Percentiles rank a stretch among this genome's conserved stretches.
phyloP scores from a whole-genome alignment of 2,797 vertebrate genomes.

The Malacoraja senta region DNA sequence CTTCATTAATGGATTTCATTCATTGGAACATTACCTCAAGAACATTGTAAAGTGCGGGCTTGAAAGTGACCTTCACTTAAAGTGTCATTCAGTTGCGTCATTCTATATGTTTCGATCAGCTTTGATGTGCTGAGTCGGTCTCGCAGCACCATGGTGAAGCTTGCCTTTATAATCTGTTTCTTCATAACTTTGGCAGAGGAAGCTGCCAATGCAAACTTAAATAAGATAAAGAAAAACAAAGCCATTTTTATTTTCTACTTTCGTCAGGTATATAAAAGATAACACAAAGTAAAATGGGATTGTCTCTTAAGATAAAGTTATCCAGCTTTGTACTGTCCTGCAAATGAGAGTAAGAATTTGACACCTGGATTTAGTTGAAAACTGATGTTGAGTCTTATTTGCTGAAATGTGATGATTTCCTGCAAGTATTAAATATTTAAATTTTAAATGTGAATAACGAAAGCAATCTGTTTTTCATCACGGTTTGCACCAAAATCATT shows the following conservation, averaged over 20 bases:
- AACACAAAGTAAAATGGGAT: not conserved
- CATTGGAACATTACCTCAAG: not conserved
- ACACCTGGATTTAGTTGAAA: not conserved
- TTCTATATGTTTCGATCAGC: not conserved
- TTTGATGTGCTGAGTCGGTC: not conserved
- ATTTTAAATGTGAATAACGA: not conserved
- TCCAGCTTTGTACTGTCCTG: not conserved
- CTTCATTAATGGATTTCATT: not conserved
- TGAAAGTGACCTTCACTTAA: not conserved
- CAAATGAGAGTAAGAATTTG: not conserved
- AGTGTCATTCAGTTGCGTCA: not conserved
- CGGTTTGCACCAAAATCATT: not conserved
- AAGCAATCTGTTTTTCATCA: not conserved
- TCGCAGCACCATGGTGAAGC: slow-evolving; percentile 12
- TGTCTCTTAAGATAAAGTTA: not conserved
- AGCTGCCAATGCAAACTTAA: slow-evolving; percentile 39
- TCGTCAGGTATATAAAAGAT: not conserved
- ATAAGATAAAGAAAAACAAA: slow-evolving; percentile 44
- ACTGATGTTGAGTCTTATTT: not conserved
- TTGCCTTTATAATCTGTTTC: slow-evolving; percentile 46
- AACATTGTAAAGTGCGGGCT: slow-evolving; percentile 37
- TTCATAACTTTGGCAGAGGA: slow-evolving; percentile 42
- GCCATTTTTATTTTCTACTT: not conserved
- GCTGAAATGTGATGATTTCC: not conserved
- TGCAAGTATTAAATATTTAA: not conserved